Evolutionary conservation across 2,797 vertebrate genomes (phyloP).

Genomic region (Orientallactaga sibirica): DNA sequence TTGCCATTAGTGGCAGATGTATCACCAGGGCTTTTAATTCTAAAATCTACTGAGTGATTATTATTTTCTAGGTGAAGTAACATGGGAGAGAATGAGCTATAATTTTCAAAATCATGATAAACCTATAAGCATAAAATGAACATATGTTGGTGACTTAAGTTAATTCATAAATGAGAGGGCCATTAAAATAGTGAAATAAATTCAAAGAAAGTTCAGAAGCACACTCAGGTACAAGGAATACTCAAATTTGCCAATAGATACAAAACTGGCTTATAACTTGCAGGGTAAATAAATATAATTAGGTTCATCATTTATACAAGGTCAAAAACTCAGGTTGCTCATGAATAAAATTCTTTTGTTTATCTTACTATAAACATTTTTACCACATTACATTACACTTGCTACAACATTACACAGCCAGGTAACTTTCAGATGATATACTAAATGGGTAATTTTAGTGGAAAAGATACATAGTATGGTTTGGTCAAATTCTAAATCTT

Average conservation of each 20-base stretch:
- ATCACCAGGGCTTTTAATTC: neutral
- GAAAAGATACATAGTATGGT: neutral
- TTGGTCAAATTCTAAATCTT: neutral
- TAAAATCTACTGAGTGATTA: neutral
- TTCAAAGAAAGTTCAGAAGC: neutral
- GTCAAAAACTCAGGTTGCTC: neutral
- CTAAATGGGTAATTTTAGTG: neutral
- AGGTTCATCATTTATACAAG: neutral
- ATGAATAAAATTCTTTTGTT: neutral
- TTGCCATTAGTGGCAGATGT: neutral
- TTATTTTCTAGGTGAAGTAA: constrained; percentile 38
- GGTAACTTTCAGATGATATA: no score
- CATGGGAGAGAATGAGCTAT: neutral
- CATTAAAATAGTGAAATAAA: neutral
- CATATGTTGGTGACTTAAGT: neutral
- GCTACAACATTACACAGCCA: neutral
- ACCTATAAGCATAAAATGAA: neutral
- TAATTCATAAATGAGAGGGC: neutral
- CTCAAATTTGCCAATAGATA: neutral
- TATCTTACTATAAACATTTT: neutral
- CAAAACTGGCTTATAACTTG: neutral
- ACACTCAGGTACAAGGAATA: neutral
- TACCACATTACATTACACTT: neutral
- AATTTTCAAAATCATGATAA: neutral
- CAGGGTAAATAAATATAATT: neutral